These are phyloP conservation scores for Sitophilus oryzae DNA, from an alignment of 1,140 invertebrate genomes.

Conservation along the genomic window DNA sequence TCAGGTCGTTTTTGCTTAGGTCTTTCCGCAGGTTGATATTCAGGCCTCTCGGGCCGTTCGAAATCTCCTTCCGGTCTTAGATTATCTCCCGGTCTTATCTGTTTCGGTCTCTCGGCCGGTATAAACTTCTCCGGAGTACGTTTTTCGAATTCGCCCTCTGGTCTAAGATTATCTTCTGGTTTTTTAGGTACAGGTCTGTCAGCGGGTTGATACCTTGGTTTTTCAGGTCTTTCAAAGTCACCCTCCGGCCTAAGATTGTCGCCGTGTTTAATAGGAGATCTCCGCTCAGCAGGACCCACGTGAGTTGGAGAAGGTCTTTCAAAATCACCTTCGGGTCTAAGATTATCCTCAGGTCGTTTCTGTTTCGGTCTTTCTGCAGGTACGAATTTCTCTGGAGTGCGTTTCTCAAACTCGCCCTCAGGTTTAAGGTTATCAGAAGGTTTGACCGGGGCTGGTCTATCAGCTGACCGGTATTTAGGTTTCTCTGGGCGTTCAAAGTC, in stretches of 20 bases:
- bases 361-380: constrained; percentile 52
- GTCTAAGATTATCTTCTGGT: constrained; percentile 48
- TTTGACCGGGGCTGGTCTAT: constrained; percentile 44
- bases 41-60: constrained; percentile 42
- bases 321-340: constrained; percentile 56
- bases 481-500: constrained; percentile 50
- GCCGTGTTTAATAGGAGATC: constrained; percentile 45
- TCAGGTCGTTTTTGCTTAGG: constrained; percentile 44
- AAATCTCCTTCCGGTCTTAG: constrained; percentile 55
- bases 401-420: constrained; percentile 55
- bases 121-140: constrained; percentile 42
- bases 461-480: constrained; percentile 45
- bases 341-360: constrained; percentile 53
- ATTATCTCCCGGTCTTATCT: constrained; percentile 46
- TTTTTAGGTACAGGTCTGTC: constrained; percentile 48
- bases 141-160: constrained; percentile 56
- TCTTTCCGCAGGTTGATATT: constrained; percentile 42
- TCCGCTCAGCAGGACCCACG: constrained; percentile 47
- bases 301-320: constrained; percentile 46
- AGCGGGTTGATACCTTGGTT: constrained; percentile 41
- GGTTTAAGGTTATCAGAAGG: constrained; percentile 51
- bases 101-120: constrained; percentile 48
- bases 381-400: constrained; percentile 45
- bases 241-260: constrained; percentile 49
- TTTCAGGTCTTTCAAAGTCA: constrained; percentile 46